phyloP scores from a whole-genome alignment of 30 jellyfish, hydroid and myxozoan species.

The Phacellophora camtschatica region DNA sequence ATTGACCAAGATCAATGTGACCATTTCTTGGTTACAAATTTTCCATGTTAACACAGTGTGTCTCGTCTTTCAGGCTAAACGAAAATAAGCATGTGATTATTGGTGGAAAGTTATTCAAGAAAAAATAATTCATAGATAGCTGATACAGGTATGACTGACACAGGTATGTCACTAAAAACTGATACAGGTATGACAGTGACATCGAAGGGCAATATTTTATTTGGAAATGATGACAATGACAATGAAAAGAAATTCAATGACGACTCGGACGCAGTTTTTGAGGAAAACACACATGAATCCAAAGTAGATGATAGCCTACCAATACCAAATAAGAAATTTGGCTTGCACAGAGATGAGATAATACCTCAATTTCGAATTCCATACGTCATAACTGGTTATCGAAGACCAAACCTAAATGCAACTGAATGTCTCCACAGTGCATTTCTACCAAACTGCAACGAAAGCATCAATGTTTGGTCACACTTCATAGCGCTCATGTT shows the following conservation, averaged over 20 bases:
- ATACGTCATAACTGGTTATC: slow-evolving; percentile 77
- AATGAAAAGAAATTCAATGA: not conserved
- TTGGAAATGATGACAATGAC: not conserved
- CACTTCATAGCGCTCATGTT: slow-evolving; percentile 78
- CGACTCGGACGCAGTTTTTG: not conserved
- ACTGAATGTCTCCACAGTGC: slow-evolving; percentile 82
- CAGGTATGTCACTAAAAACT: not conserved
- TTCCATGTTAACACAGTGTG: too few relatives aligned
- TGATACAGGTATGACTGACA: too few relatives aligned
- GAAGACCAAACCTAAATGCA: slow-evolving; percentile 75
- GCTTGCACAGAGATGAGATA: slow-evolving; percentile 75
- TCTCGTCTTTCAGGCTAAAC: too few relatives aligned
- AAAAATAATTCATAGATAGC: too few relatives aligned
- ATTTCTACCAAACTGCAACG: slow-evolving; percentile 73
- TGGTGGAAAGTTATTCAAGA: too few relatives aligned
- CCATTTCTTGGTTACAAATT: too few relatives aligned
- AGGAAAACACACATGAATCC: not conserved
- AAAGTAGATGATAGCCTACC: not conserved
- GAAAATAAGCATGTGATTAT: too few relatives aligned
- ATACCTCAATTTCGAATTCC: slow-evolving; percentile 80
- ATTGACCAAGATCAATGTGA: too few relatives aligned
- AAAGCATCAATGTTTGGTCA: slow-evolving; percentile 83
- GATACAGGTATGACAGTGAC: not conserved
- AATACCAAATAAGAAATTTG: slow-evolving; percentile 28
- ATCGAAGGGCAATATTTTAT: not conserved